Evolutionary conservation across 2,888 invertebrate genomes (phyloP), one percentile per base, ranked within the genome.

Genomic region (Caenorhabditis macrosperma): DNA sequence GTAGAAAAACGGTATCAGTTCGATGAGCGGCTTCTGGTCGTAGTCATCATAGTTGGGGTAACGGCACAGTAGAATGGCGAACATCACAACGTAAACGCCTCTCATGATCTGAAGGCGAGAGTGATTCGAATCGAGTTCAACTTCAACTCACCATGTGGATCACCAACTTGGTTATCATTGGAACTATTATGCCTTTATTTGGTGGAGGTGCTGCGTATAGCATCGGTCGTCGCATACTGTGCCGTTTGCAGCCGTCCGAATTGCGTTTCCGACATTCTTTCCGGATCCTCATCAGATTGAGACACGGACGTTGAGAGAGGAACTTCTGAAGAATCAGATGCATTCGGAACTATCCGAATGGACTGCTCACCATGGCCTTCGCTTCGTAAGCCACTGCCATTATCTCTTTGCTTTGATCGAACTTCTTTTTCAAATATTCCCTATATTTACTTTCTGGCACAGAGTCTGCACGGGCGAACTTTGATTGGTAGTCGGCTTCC

Each of bases 331-430:
- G 20, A 20, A n/a, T n/a, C n/a, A n/a, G n/a, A n/a, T n/a, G n/a
- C n/a, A n/a, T n/a, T n/a, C 9, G 7, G 6, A 17, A 17, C n/a
- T 17, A 57, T 50, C 26, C 12, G 4, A 26, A 26, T 22, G 10
- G 22, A 12, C 12, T 15, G 24, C 54, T 55, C 22, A 67, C 67
- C 76, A 68, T 68, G 20, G 76, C 76, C 35, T 68, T 61, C 10
- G 68, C 76, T 17, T 68, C 46, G 30, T 68, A 76, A 1, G 76
- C 76, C 3, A 76, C 63, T 5, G 55, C 52, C 68, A 76, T 63
- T 9, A 76, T 60, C 12, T 76, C 76, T 17, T 35, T 33, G 24
- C 68, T 63, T 15, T 41, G 26, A 30, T 57, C 24, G 35, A 54
- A 61, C 17, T 68, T 68, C 2, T 9, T 5, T 46, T 61, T 22